A percentile compares a stretch with the other conserved stretches of the same genome.
Conservation (phyloP, 2,113 vertebrate species). For the Dunckerocampus dactyliophorus region DNA sequence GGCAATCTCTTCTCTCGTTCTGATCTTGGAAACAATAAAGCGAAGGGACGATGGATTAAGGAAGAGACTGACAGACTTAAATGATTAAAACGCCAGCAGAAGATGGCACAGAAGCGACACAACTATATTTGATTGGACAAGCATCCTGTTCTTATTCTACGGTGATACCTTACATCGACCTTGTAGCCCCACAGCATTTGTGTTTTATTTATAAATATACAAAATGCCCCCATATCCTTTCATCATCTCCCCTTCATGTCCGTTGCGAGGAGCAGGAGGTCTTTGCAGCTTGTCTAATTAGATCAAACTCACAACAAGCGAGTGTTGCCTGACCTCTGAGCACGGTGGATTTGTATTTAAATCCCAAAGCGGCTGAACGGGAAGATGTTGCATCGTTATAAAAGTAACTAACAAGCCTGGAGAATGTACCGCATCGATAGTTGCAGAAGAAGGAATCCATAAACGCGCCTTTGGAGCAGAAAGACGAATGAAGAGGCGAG, state of each 20-base stretch:
- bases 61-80: not conserved
- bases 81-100: constrained; percentile 31
- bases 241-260: not conserved
- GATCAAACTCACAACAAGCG: constrained; percentile 37
- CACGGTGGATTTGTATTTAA: constrained; percentile 20
- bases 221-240: constrained; percentile 1
- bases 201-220: not conserved
- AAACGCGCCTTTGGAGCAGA: not conserved
- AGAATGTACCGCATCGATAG: constrained; percentile 13
- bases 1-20: not conserved
- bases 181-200: not conserved
- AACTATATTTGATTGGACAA: not conserved
- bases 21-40: not conserved
- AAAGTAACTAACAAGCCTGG: constrained; percentile 7
- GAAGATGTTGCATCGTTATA: constrained; percentile 4
- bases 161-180: not conserved
- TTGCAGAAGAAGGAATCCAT: not conserved
- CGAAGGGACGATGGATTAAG: not conserved
- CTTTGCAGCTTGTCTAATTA: constrained; percentile 20
- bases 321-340: constrained; percentile 31
- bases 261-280: constrained; percentile 16
- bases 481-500: not conserved
- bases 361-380: constrained; percentile 25
- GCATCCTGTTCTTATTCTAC: not conserved
- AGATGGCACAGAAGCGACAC: constrained; percentile 1